phyloP scores from a whole-genome alignment of 2,797 vertebrate species.

The Sarcoramphus papa region DNA sequence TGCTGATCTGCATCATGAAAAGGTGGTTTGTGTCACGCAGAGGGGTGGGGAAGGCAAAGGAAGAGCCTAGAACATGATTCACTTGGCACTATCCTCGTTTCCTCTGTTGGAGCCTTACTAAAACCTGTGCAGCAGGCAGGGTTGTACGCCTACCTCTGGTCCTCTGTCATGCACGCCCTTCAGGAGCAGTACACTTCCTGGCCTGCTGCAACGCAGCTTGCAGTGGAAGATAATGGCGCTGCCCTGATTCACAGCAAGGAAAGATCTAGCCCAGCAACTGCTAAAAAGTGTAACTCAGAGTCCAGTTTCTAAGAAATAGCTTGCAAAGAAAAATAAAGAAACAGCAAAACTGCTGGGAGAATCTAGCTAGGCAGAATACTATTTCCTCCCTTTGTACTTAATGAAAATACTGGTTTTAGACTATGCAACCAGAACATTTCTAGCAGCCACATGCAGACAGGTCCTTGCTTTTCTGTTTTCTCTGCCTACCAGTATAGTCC shows the following conservation, averaged over 20 bases:
- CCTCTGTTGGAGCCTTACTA: not conserved
- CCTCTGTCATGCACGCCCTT: not conserved
- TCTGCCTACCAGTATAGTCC: not conserved
- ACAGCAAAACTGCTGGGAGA: not conserved
- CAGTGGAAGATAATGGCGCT: not conserved
- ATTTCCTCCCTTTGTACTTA: not conserved
- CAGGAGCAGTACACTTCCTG: not conserved
- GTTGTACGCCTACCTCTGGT: not conserved
- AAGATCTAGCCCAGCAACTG: not conserved
- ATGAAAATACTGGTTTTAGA: not conserved
- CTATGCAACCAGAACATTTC: not conserved
- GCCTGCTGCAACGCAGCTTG: not conserved
- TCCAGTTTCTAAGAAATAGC: not conserved
- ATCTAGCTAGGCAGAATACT: not conserved
- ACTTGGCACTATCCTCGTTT: not conserved
- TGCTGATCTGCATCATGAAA: not conserved
- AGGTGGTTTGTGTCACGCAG: constrained; percentile 6
- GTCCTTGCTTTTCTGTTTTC: not conserved
- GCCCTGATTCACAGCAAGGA: not conserved
- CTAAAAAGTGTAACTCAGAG: not conserved
- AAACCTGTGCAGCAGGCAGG: not conserved
- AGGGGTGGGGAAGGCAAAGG: constrained; percentile 6
- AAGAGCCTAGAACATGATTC: constrained; percentile 43
- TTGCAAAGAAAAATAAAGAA: not conserved
- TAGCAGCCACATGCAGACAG: not conserved